These are phyloP conservation scores for Lymantria dispar DNA, from an alignment of 2,888 invertebrate genomes.

Conservation along the genomic window DNA sequence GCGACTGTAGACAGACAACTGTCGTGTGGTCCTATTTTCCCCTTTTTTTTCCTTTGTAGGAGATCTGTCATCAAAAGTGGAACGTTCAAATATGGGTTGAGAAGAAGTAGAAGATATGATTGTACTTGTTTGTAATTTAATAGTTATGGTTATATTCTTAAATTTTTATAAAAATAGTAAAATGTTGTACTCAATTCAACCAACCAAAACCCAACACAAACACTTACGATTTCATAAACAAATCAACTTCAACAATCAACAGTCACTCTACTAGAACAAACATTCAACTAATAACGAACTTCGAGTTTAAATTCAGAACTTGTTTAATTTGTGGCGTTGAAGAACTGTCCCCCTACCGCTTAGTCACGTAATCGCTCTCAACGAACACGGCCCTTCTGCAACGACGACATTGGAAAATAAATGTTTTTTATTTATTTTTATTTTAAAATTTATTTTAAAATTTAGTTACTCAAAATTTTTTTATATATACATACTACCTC, in stretches of 20 bases:
- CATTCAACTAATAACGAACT: constrained; percentile 73
- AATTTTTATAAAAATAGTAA: too few species aligned
- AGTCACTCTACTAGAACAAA: constrained; percentile 30
- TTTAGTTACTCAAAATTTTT: neutral
- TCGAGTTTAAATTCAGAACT: constrained; percentile 60
- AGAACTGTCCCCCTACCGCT: constrained; percentile 48
- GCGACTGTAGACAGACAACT: too few species aligned
- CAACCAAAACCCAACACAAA: neutral
- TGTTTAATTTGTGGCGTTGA: constrained; percentile 73
- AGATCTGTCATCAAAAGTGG: too few species aligned
- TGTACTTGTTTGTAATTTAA: too few species aligned
- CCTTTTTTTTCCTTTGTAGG: too few species aligned
- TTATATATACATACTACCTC: too few species aligned
- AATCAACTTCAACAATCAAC: constrained; percentile 11
- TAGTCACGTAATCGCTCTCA: constrained; percentile 77
- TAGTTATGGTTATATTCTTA: too few species aligned
- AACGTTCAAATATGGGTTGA: too few species aligned
- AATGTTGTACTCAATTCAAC: too few species aligned
- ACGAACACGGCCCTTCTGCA: constrained; percentile 40
- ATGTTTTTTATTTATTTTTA: neutral
- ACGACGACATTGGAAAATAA: neutral
- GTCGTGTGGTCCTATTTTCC: too few species aligned
- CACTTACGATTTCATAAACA: constrained; percentile 7
- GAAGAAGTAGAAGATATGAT: too few species aligned
- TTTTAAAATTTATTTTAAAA: neutral